A percentile compares a stretch with the other conserved stretches of the same genome.
Conservation (phyloP, 2,113 vertebrate genomes). For the Dipodomys spectabilis region DNA sequence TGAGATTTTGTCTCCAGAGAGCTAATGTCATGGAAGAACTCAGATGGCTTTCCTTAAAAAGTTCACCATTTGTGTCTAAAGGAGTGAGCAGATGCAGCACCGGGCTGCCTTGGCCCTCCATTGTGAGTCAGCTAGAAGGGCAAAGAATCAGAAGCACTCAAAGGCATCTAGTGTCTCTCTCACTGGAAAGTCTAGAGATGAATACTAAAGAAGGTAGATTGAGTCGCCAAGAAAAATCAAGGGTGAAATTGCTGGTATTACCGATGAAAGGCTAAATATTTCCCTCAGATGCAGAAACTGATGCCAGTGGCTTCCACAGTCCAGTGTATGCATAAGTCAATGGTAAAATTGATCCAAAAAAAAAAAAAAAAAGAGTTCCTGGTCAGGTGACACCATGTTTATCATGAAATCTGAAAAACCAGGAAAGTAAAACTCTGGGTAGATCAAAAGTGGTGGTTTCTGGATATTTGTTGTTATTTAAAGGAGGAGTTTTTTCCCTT, state of each 20-base stretch:
- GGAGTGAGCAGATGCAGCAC: background rate
- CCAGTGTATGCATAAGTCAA: background rate
- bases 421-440: conserved; percentile 49
- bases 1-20: background rate
- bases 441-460: conserved; percentile 41
- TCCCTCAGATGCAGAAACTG: background rate
- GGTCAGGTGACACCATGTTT: conserved; percentile 1
- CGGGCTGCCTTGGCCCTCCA: background rate
- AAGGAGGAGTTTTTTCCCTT: background rate
- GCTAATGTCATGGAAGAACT: background rate
- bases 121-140: background rate
- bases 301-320: background rate
- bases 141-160: background rate
- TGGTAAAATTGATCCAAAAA: background rate
- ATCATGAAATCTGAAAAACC: conserved; percentile 51
- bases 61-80: background rate
- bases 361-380: conserved; percentile 5
- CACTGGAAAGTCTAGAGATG: conserved; percentile 19
- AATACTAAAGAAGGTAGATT: background rate
- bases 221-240: conserved; percentile 56
- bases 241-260: conserved; percentile 18
- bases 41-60: background rate
- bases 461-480: conserved; percentile 43
- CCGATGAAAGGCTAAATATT: background rate
- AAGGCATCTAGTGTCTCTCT: background rate